A percentile compares a stretch with the other conserved stretches of the same genome.
phyloP scores from a whole-genome alignment of 2,888 invertebrate species.

The Cantharis rufa region DNA sequence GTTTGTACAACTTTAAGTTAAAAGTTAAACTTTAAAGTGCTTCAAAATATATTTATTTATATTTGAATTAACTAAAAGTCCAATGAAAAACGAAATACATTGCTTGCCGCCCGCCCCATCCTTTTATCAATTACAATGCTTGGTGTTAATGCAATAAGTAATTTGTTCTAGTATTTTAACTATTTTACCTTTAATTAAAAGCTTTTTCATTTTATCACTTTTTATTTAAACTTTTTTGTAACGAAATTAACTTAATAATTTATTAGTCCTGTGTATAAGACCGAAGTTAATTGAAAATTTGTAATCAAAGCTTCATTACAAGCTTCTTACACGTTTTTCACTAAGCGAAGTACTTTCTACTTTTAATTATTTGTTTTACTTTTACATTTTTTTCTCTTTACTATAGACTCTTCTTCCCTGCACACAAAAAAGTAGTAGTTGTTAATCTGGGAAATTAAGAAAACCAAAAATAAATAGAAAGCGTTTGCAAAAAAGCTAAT shows the following conservation, averaged over 20 bases:
- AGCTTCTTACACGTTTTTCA: neutral
- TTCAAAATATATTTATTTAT: neutral
- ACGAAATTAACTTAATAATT: neutral
- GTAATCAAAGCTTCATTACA: neutral
- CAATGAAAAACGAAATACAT: neutral
- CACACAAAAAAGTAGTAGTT: neutral
- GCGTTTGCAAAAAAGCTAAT: neutral
- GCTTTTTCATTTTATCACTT: neutral
- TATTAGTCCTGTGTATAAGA: neutral
- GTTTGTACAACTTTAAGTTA: neutral
- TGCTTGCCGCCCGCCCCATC: neutral
- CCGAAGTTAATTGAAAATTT: neutral
- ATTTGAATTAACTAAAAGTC: neutral
- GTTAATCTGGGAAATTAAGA: neutral
- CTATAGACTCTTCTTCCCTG: neutral
- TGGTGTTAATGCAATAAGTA: neutral
- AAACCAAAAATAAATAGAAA: neutral
- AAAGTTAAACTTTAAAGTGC: neutral
- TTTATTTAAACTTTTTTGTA: neutral
- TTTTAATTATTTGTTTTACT: neutral
- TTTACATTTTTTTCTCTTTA: neutral
- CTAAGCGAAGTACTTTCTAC: neutral
- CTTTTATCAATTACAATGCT: neutral
- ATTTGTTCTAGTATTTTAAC: neutral
- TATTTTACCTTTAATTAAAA: neutral